phyloP scores from a whole-genome alignment of 2,113 vertebrate species.

The Myrmecophaga tridactyla region DNA sequence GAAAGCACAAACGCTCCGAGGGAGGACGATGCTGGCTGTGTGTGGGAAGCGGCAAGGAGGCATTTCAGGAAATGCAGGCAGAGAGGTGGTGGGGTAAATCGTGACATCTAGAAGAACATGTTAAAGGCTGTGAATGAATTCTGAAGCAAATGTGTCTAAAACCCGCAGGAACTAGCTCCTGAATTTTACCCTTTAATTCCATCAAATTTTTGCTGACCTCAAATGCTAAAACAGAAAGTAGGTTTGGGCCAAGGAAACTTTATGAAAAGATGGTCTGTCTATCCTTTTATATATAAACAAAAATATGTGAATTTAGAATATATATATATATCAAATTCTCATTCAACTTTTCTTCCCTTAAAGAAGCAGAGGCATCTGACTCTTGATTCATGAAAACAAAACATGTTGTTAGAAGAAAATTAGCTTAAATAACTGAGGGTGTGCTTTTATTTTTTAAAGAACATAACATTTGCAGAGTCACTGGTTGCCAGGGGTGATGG shows the following conservation, averaged over 20 bases:
- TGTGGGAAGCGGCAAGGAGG: not conserved
- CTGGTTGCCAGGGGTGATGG: not conserved
- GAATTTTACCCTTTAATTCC: rapidly evolving
- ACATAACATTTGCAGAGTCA: not conserved
- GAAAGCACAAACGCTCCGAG: rapidly evolving
- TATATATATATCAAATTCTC: too few relatives aligned
- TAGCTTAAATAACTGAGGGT: rapidly evolving
- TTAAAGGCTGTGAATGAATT: not conserved
- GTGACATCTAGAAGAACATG: rapidly evolving
- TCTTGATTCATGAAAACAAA: not conserved
- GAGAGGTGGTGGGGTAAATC: rapidly evolving
- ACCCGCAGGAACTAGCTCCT: not conserved
- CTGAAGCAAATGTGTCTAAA: rapidly evolving
- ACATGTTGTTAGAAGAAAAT: not conserved
- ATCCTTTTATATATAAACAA: not conserved
- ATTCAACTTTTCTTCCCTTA: not conserved
- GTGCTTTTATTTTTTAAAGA: not conserved
- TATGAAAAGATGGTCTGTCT: rapidly evolving
- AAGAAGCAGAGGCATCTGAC: not conserved
- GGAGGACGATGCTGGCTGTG: not conserved
- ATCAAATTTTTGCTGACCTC: not conserved
- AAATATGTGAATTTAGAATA: too few relatives aligned
- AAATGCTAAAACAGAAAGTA: rapidly evolving
- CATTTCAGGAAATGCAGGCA: not conserved
- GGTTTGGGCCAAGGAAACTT: rapidly evolving